phyloP scores from a whole-genome alignment of 1,140 invertebrate species.

The Carposina sasakii region DNA sequence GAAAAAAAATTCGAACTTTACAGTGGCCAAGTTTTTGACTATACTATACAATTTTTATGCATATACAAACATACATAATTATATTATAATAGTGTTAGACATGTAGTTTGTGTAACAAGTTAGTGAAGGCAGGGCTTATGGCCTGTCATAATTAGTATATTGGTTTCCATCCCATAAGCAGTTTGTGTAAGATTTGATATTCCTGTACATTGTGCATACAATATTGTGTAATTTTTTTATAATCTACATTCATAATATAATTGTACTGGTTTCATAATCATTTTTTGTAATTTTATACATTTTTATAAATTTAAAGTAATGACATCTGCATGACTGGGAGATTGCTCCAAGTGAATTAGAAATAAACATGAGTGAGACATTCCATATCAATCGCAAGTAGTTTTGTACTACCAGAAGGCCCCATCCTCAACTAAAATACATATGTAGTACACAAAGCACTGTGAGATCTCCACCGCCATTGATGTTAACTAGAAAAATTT shows the following conservation, averaged over 20 bases:
- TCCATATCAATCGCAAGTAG: constrained; percentile 58
- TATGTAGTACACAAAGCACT: too few species aligned
- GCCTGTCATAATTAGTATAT: constrained; percentile 38
- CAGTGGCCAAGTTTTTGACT: constrained; percentile 63
- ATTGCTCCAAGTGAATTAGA: constrained; percentile 45
- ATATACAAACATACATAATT: constrained; percentile 60
- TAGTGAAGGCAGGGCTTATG: constrained; percentile 36
- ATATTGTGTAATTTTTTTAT: constrained; percentile 48
- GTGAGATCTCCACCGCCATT: too few species aligned
- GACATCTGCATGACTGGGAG: constrained; percentile 51
- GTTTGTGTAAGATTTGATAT: constrained; percentile 61
- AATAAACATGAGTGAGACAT: constrained; percentile 64
- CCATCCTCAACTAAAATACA: too few species aligned
- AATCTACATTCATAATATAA: constrained; percentile 42
- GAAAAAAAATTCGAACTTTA: constrained; percentile 36
- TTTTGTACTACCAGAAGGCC: too few species aligned
- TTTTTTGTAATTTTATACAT: constrained; percentile 73
- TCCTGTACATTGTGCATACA: constrained; percentile 64
- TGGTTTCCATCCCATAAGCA: constrained; percentile 46
- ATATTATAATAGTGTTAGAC: constrained; percentile 58
- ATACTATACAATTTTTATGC: constrained; percentile 64
- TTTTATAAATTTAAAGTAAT: constrained; percentile 65
- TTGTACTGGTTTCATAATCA: constrained; percentile 56
- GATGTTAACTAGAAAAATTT: too few species aligned
- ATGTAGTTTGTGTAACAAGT: constrained; percentile 60